Base-by-base conservation (phyloP, 1,140 invertebrate species). In the Heliconius eleuchia region DNA sequence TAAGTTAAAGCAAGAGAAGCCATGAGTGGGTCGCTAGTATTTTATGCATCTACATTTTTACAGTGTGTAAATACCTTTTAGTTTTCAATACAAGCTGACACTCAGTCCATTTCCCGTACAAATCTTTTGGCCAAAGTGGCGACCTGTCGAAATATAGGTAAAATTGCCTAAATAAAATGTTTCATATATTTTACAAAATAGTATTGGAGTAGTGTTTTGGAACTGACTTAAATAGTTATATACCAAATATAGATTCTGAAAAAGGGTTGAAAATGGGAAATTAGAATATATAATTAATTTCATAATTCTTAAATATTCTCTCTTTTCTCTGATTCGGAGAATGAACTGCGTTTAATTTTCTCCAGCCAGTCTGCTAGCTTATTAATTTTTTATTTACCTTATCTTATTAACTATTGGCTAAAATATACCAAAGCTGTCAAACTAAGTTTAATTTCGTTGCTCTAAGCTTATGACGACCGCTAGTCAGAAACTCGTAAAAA, bases 41-140 rank as follows among this genome's bases (percentile, higher is more conserved):
- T 74, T 66, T 70, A 79, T 79, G 71, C 27, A 42, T 42, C 23
- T 73, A 46, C 57, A 55, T 18, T 37, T 57, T 57, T 57, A 57
- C 55, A 18, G 57, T 23, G 23, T 60, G 57, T 60, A 70, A 71
- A 79, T 50, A 39, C 42, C 73, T 52, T 37, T 46, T 46, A 37
- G 16, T 46, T 71, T n/a, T 7, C 74, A 78, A 78, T 52, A 78
- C 71, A 73, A 37, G 71, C 74, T n/a, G 74, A 70, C 74, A 76
- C 74, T 46, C 23, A 46, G 60, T 23, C 39, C n/a, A 71, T 19
- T 66, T 34, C n/a, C 37, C 27, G 11, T 70, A 7, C 9, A 27
- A 66, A 76, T 50, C n/a, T 16, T 66, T 42, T 30, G 60, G 60
- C 11, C 60, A 30, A 27, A 66, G 23, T 23, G n/a, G 55, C 8